phyloP scores from a whole-genome alignment of 2,113 vertebrate species.

The Prolemur simus region DNA sequence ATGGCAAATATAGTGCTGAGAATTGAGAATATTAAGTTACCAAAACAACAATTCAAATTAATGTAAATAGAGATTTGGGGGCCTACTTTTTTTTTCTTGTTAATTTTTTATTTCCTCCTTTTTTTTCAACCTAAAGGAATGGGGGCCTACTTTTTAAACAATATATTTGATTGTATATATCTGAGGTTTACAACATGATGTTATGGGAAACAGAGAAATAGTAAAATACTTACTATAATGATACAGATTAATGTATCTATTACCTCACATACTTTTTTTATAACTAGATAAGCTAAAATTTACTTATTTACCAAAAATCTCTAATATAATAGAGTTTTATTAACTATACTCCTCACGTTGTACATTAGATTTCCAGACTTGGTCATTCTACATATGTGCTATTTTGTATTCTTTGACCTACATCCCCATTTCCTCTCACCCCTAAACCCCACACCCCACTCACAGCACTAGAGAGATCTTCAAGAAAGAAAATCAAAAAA shows the following conservation, averaged over 20 bases:
- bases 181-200: background rate
- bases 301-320: background rate
- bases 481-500: too few species aligned
- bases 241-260: background rate
- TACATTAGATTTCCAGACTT: background rate
- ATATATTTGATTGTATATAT: background rate
- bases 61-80: background rate
- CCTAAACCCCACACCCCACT: too few species aligned
- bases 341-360: background rate
- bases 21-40: background rate
- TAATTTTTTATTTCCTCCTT: too few species aligned
- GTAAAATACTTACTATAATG: background rate
- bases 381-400: background rate
- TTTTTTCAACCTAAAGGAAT: too few species aligned
- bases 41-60: constrained; percentile 7
- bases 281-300: background rate
- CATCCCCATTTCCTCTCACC: background rate
- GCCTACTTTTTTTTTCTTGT: too few species aligned
- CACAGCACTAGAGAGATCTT: too few species aligned
- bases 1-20: background rate
- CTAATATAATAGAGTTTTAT: background rate
- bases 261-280: background rate
- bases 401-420: background rate
- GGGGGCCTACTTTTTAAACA: background rate
- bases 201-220: background rate